A percentile compares a stretch with the other conserved stretches of the same genome.
Evolutionary conservation across 2,888 invertebrate species (phyloP).

Genomic region (Hydriomena furcata): DNA sequence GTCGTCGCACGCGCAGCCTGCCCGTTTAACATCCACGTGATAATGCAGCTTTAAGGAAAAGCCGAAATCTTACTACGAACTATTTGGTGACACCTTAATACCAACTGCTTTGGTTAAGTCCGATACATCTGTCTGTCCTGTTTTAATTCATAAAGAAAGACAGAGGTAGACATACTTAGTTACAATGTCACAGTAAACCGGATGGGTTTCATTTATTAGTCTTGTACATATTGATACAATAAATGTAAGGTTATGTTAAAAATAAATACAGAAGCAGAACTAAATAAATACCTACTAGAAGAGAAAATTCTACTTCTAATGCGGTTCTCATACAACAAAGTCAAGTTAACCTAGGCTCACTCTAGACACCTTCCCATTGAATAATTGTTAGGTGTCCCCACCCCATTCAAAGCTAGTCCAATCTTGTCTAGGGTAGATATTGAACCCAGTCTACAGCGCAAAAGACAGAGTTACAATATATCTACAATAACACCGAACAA

Average conservation of each 20-base stretch:
- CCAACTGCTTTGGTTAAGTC: conserved; percentile 18
- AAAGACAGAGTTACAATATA: no score
- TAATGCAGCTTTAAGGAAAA: conserved; percentile 64
- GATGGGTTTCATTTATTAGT: conserved; percentile 41
- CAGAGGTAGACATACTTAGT: conserved; percentile 17
- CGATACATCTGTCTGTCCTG: conserved; percentile 7
- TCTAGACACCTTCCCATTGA: no score
- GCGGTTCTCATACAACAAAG: no score
- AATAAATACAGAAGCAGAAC: conserved; percentile 29
- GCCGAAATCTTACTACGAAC: conserved; percentile 64
- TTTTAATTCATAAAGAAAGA: conserved; percentile 21
- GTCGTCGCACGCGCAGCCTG: conserved; percentile 57
- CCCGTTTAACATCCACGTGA: conserved; percentile 68
- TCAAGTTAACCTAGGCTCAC: no score
- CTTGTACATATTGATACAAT: conserved; percentile 50
- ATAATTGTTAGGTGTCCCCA: no score
- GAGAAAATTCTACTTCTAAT: conserved; percentile 6
- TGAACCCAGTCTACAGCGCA: no score
- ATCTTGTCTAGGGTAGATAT: no score
- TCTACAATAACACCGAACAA: neutral
- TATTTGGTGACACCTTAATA: conserved; percentile 58
- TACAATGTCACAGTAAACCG: conserved; percentile 4
- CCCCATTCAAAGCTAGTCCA: no score
- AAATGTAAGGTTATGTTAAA: conserved; percentile 55
- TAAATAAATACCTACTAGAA: conserved; percentile 25